These are phyloP conservation scores for Marisa cornuarietis DNA, from an alignment of 1,140 invertebrate genomes.

Conservation along the genomic window DNA sequence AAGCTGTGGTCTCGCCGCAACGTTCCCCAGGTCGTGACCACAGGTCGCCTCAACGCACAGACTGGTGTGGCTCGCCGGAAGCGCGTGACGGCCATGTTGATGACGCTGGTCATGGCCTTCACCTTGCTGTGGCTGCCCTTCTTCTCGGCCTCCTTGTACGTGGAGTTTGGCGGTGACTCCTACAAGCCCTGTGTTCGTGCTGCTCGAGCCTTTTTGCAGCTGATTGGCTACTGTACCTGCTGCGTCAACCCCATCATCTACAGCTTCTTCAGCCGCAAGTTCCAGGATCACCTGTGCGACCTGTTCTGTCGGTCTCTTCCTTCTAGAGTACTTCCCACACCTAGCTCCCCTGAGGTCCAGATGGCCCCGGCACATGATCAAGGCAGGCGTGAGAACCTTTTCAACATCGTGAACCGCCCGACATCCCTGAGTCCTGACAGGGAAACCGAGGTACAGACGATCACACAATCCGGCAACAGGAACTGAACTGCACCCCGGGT, in stretches of 20 bases:
- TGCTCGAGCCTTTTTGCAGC: constrained; percentile 68
- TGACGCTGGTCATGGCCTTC: constrained; percentile 67
- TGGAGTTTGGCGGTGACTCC: constrained; percentile 25
- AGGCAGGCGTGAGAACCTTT: too few species aligned
- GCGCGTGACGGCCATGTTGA: constrained; percentile 66
- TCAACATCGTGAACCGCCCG: too few species aligned
- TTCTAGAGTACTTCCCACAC: not conserved
- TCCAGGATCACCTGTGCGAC: constrained; percentile 56
- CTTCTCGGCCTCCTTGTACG: constrained; percentile 47
- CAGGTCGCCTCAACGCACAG: constrained; percentile 7
- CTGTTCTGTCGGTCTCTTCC: not conserved
- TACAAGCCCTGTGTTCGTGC: constrained; percentile 28
- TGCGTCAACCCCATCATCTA: constrained; percentile 83
- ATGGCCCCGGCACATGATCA: too few species aligned
- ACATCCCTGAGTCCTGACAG: too few species aligned
- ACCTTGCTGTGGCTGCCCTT: constrained; percentile 68
- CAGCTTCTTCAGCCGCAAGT: constrained; percentile 82
- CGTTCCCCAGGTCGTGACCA: constrained; percentile 39
- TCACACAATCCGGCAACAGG: too few species aligned
- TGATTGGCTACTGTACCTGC: constrained; percentile 69
- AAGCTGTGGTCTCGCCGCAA: constrained; percentile 44
- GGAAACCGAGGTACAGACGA: too few species aligned
- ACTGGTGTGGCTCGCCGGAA: not conserved
- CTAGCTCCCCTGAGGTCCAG: too few species aligned
- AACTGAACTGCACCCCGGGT: too few species aligned